Evolutionary conservation across 2,888 invertebrate species (phyloP).

Genomic region (Fissipunctia ypsillon): DNA sequence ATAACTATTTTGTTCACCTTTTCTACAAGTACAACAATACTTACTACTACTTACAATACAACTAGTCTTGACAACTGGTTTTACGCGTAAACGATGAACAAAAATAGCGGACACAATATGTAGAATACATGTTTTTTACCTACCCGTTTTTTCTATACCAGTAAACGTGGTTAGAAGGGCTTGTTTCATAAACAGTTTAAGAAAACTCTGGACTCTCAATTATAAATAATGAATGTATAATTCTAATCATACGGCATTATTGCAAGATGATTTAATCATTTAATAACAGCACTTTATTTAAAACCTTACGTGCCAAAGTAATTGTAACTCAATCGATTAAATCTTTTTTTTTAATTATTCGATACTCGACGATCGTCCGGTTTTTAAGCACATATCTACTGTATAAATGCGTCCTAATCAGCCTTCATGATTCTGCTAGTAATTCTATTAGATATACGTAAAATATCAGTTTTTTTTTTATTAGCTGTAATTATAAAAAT

Average conservation of each 20-base stretch:
- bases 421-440: background rate
- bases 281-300: slow-evolving; percentile 11
- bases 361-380: background rate
- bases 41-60: no score
- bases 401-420: slow-evolving; percentile 2
- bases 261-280: slow-evolving; percentile 6
- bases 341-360: background rate
- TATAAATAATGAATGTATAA: slow-evolving; percentile 18
- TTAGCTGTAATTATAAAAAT: background rate
- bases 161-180: background rate
- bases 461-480: no score
- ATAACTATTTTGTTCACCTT: background rate
- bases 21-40: no score
- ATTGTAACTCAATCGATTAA: slow-evolving; percentile 18
- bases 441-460: background rate
- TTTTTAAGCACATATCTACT: background rate
- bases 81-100: background rate
- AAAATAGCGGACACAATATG: background rate
- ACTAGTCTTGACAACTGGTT: background rate
- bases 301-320: slow-evolving; percentile 9
- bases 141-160: background rate
- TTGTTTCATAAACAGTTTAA: background rate
- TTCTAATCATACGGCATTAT: slow-evolving; percentile 8
- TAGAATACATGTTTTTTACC: background rate
- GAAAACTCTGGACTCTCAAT: slow-evolving; percentile 1